Evolutionary conservation across 1,140 invertebrate species (phyloP).

Genomic region (Cecropterus lyciades): DNA sequence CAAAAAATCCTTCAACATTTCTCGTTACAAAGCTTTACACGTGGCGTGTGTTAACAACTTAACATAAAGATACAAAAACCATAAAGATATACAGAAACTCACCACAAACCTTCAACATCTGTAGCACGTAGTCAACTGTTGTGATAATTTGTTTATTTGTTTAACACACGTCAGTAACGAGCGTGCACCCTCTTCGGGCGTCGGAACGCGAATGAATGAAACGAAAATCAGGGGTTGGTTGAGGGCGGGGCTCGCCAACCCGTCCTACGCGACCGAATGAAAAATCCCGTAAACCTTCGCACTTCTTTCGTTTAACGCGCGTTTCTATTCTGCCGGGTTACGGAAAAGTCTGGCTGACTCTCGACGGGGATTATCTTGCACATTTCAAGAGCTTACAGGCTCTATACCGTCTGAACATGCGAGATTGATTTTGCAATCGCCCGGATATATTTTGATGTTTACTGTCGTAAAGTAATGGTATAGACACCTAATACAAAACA

Average conservation of each 20-base stretch:
- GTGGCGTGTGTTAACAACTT: slow-evolving; percentile 16
- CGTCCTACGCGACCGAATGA: slow-evolving; percentile 30
- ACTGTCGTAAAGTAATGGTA: slow-evolving; percentile 17
- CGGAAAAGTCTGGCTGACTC: slow-evolving; percentile 50
- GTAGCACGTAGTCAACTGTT: slow-evolving; percentile 8
- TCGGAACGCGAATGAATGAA: slow-evolving; percentile 61
- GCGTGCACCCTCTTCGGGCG: slow-evolving; percentile 45
- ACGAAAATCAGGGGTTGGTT: slow-evolving; percentile 52
- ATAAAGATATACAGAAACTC: slow-evolving; percentile 9
- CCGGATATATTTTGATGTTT: slow-evolving; percentile 38
- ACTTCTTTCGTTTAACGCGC: slow-evolving; percentile 4
- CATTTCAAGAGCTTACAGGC: slow-evolving; percentile 40
- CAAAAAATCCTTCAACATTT: background rate
- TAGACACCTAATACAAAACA: background rate
- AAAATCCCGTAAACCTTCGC: slow-evolving; percentile 18
- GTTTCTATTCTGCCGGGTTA: slow-evolving; percentile 44
- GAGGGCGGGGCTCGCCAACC: slow-evolving; percentile 58
- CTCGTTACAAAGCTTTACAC: slow-evolving; percentile 14
- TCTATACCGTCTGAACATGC: slow-evolving; percentile 15
- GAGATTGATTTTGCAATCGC: slow-evolving; percentile 39
- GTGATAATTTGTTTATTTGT: slow-evolving; percentile 48
- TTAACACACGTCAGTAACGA: slow-evolving; percentile 36
- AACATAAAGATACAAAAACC: background rate
- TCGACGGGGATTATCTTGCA: slow-evolving; percentile 43
- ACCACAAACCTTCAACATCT: slow-evolving; percentile 14